Conservation (phyloP, 2,888 invertebrate genomes). For the Stenurella melanura region DNA sequence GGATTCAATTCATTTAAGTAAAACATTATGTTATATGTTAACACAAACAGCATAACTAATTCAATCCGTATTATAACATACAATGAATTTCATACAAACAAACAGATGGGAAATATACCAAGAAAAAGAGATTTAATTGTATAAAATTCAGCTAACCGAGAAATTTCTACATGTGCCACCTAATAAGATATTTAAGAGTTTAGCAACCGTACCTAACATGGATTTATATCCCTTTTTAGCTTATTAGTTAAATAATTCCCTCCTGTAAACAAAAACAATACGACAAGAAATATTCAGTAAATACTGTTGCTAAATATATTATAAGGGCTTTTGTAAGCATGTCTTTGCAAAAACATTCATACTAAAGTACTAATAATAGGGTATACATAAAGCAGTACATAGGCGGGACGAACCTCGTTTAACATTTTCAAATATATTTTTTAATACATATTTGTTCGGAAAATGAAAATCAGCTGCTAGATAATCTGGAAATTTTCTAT, state of each 20-base stretch:
- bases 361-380: too few species aligned
- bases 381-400: too few species aligned
- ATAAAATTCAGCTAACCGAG: slow-evolving; percentile 26
- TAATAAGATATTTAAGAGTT: slow-evolving; percentile 31
- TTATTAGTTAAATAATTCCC: slow-evolving; percentile 18
- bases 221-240: slow-evolving; percentile 24
- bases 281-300: not conserved
- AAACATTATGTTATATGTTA: not conserved
- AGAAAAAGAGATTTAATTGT: slow-evolving; percentile 2
- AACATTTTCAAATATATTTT: too few species aligned
- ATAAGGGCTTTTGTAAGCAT: not conserved
- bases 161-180: slow-evolving; percentile 21
- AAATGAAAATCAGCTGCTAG: too few species aligned
- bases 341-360: not conserved
- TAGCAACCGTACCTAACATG: slow-evolving; percentile 20
- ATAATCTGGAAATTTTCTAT: too few species aligned
- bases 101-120: slow-evolving; percentile 15
- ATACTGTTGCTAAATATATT: not conserved
- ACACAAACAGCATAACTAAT: not conserved
- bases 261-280: slow-evolving; percentile 1
- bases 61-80: slow-evolving; percentile 2
- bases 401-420: too few species aligned
- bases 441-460: too few species aligned
- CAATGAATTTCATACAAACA: slow-evolving; percentile 4
- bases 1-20: not conserved